A percentile compares a stretch with the other conserved stretches of the same genome.
Evolutionary conservation across 2,797 vertebrate species (phyloP).

Genomic region (Acrossocheilus fasciatus): DNA sequence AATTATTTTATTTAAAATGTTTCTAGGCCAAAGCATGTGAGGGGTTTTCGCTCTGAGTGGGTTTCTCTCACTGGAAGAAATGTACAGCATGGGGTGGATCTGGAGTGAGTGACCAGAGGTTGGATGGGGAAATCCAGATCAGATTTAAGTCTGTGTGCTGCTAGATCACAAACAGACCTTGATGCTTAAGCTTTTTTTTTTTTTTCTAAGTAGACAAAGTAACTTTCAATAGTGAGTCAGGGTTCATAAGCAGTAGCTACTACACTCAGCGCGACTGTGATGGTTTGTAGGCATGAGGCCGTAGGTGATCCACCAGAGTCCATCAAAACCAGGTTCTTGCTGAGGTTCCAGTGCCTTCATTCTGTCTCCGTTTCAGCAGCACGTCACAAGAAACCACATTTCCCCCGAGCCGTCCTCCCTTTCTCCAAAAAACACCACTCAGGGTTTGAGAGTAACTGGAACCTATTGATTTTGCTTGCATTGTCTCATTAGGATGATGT

Average conservation of each 20-base stretch:
- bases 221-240: background rate
- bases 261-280: background rate
- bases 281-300: background rate
- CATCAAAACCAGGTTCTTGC: background rate
- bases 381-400: constrained; percentile 39
- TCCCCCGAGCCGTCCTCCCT: constrained; percentile 34
- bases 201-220: background rate
- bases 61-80: too few relatives aligned
- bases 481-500: constrained; percentile 60
- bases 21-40: background rate
- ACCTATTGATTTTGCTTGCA: constrained; percentile 60
- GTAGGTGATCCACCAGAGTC: background rate
- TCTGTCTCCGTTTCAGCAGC: constrained; percentile 45
- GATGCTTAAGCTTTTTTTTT: too few relatives aligned
- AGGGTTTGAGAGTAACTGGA: constrained; percentile 56
- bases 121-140: background rate
- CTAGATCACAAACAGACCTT: too few relatives aligned
- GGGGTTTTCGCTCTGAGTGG: too few relatives aligned
- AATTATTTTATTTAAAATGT: too few relatives aligned
- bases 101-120: too few relatives aligned
- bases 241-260: background rate
- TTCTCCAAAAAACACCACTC: constrained; percentile 52
- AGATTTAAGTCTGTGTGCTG: background rate
- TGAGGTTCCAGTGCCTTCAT: constrained; percentile 15
- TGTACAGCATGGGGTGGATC: too few relatives aligned